These are phyloP conservation scores for Eristalis tenax DNA, from an alignment of 2,888 invertebrate species.

Conservation along the genomic window DNA sequence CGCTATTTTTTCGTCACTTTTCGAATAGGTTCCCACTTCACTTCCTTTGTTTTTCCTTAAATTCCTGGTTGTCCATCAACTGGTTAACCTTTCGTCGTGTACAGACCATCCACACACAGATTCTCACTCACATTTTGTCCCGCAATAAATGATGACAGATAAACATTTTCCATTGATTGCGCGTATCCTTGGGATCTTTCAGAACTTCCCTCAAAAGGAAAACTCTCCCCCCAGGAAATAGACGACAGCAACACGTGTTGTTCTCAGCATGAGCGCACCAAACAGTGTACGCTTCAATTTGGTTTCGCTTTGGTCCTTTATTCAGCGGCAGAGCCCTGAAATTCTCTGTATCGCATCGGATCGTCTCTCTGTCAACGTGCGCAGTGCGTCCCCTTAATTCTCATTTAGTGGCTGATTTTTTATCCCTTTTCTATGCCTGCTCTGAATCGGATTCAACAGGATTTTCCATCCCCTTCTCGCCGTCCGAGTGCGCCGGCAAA, in stretches of 20 bases:
- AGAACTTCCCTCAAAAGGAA: neutral
- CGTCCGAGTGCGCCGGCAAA: neutral
- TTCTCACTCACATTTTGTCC: neutral
- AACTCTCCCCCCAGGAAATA: neutral
- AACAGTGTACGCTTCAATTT: neutral
- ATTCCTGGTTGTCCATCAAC: no score
- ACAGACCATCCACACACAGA: no score
- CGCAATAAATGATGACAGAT: neutral
- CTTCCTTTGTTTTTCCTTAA: no score
- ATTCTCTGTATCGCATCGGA: neutral
- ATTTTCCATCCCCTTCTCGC: constrained; percentile 43
- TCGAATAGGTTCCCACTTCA: no score
- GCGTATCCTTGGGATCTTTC: neutral
- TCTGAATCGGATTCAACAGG: constrained; percentile 62
- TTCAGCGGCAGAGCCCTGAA: neutral
- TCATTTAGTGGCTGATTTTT: neutral
- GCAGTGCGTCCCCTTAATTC: neutral
- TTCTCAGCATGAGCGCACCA: neutral
- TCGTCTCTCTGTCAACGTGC: neutral
- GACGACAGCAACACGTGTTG: neutral
- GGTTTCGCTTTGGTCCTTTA: neutral
- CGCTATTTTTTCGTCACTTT: no score
- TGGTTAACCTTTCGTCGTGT: no score
- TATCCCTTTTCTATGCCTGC: neutral
- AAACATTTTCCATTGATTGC: neutral